A percentile compares a stretch with the other conserved stretches of the same genome.
Evolutionary conservation across 2,797 vertebrate genomes (phyloP).

Genomic region (Phylloscopus collybita): DNA sequence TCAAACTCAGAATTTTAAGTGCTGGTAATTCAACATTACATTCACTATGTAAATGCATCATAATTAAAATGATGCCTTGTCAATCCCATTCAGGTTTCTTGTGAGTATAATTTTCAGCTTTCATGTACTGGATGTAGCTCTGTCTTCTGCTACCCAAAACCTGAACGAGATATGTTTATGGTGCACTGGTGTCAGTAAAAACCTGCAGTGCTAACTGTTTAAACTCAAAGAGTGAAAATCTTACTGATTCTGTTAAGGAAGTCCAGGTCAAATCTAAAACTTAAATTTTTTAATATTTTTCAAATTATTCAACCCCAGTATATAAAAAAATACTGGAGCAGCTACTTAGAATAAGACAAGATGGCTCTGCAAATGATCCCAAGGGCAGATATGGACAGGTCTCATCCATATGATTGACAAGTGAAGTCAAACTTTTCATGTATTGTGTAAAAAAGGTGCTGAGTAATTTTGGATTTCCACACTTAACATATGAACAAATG

Average conservation of each 20-base stretch:
- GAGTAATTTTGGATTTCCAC: background rate
- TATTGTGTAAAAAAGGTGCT: background rate
- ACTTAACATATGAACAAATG: background rate
- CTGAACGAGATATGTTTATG: background rate
- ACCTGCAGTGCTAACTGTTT: background rate
- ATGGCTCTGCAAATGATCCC: background rate
- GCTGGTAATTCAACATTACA: background rate
- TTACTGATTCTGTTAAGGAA: background rate
- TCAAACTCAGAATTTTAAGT: constrained; percentile 36
- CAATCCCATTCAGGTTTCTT: constrained; percentile 32
- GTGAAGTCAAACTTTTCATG: background rate
- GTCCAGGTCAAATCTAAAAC: background rate
- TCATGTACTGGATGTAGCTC: background rate
- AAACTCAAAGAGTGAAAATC: background rate
- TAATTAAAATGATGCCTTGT: constrained; percentile 49
- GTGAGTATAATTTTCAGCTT: constrained; percentile 10
- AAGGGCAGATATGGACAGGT: background rate
- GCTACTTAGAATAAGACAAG: background rate
- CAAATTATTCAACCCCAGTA: background rate
- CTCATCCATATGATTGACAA: background rate
- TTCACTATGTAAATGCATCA: constrained; percentile 25
- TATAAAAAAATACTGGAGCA: background rate
- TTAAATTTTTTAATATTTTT: background rate
- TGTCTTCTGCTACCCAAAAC: background rate
- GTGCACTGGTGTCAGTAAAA: background rate